These are phyloP conservation scores for Bagarius yarrelli DNA, from an alignment of 2,113 vertebrate species.

Conservation along the genomic window DNA sequence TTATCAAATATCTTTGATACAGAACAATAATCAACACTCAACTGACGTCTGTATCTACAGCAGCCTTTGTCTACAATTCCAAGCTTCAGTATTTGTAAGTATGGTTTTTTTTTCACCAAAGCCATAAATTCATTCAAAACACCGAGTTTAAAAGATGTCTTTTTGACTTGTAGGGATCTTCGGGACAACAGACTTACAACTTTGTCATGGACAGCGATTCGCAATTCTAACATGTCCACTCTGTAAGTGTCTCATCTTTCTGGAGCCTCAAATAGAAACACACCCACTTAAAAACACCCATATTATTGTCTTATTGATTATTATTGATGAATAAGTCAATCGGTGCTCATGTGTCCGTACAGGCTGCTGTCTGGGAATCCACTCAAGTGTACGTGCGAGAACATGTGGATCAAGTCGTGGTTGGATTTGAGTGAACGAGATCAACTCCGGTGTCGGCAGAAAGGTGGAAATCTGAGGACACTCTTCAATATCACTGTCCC, in stretches of 20 bases:
- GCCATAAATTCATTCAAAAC: too few relatives aligned
- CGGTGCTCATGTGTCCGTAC: background rate
- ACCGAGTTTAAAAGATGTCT: background rate
- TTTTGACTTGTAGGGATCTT: constrained; percentile 78
- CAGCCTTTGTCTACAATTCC: constrained; percentile 87
- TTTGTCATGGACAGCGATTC: constrained; percentile 89
- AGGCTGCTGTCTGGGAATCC: constrained; percentile 90
- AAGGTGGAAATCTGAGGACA: constrained; percentile 73
- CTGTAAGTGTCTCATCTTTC: constrained; percentile 77
- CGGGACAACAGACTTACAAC: constrained; percentile 89
- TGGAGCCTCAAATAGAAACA: background rate
- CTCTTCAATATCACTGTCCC: constrained; percentile 80
- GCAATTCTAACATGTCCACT: constrained; percentile 81
- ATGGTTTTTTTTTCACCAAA: background rate
- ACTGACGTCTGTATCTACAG: constrained; percentile 81
- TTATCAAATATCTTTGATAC: constrained; percentile 51
- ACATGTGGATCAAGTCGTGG: constrained; percentile 92
- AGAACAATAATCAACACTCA: constrained; percentile 91
- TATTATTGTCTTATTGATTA: background rate
- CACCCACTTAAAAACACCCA: background rate
- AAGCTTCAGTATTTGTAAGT: constrained; percentile 90
- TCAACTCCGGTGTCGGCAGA: constrained; percentile 82
- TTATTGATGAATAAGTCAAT: background rate
- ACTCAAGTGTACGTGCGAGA: constrained; percentile 89
- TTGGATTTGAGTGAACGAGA: constrained; percentile 77